A percentile compares a stretch with the other conserved stretches of the same genome.
These are phyloP conservation scores for Junco hyemalis DNA, from an alignment of 2,113 vertebrate genomes.

Conservation along the genomic window DNA sequence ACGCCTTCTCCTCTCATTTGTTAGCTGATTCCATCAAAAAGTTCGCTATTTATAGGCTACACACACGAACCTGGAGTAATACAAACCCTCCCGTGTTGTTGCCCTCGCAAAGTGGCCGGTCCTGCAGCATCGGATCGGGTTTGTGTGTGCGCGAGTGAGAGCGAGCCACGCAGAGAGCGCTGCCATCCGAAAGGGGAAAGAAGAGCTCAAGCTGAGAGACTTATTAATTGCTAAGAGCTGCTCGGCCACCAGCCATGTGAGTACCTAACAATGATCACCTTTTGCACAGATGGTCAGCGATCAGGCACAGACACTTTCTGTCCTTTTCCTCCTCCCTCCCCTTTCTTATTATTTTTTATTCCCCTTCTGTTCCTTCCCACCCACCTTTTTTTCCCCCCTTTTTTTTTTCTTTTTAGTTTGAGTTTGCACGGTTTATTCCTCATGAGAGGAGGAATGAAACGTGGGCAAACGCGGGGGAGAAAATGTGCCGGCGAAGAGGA, in stretches of 20 bases:
- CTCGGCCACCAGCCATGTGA: constrained; percentile 75
- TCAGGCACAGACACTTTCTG: not conserved
- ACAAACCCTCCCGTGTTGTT: constrained; percentile 63
- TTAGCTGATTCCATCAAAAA: constrained; percentile 77
- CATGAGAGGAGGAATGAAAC: constrained; percentile 16
- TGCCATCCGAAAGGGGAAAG: constrained; percentile 40
- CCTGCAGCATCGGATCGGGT: constrained; percentile 55
- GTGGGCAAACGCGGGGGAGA: constrained; percentile 27
- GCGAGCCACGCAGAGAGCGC: not conserved
- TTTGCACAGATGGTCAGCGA: constrained; percentile 44
- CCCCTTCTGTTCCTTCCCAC: not conserved
- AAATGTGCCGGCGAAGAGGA: constrained; percentile 33
- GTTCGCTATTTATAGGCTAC: constrained; percentile 83
- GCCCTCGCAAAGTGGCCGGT: constrained; percentile 68
- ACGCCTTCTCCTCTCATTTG: constrained; percentile 78
- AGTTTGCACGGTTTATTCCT: constrained; percentile 18
- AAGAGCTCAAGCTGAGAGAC: constrained; percentile 61
- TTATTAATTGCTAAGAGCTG: constrained; percentile 56
- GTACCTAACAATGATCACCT: constrained; percentile 69
- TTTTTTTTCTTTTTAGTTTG: not conserved
- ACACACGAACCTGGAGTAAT: constrained; percentile 67
- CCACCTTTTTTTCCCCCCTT: too few relatives aligned
- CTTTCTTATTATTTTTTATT: not conserved
- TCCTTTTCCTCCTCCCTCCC: constrained; percentile 4
- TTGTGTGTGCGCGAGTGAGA: not conserved